Evolutionary conservation across 2,113 vertebrate genomes (phyloP), one percentile per base, ranked within the genome.

Genomic region (Albula goreensis): DNA sequence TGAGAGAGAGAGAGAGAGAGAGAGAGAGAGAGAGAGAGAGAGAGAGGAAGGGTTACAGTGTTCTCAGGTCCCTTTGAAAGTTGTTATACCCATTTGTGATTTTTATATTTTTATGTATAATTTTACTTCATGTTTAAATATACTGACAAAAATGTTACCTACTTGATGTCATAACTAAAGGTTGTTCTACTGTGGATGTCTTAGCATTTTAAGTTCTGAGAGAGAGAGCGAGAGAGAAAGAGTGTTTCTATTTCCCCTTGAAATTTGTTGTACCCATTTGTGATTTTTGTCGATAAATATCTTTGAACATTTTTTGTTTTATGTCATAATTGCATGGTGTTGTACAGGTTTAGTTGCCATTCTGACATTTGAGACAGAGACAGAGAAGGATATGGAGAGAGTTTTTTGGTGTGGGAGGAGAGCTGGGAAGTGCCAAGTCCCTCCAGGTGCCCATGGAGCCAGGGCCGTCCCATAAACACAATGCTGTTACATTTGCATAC

Each of bases 401-500:
- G 7, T 66, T 66, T 15, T 60, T 3, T 19, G 22, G 3, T 2
- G 60, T 22, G 60, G 8, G 22, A 66, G 17, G 17, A 19, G 60
- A 63, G 4, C 10, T 25, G 70, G 22, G 22, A 31, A n/a, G 70
- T 74, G 31, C 22, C 17, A 63, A 6, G 17, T 5, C 31, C n/a
- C 9, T n/a, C n/a, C n/a, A 7, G n/a, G 8, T 31, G n/a, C 22
- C 22, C 60, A 4, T 66, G 60, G 22, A 25, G 70, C 22, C 9
- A 8, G n/a, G 70, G 9, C n/a, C 70, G 31, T n/a, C 70, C 22
- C 5, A 12, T 31, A 74, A 74, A 84, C 83, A 84, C n/a, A 53
- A 83, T 25, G 60, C 60, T 49, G 41, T 51, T 25, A 0, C 22
- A 84, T 84, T 84, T 84, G 60, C 83, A 84, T 84, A 84, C 57